phyloP scores from a whole-genome alignment of 2,797 vertebrate genomes.

The Gambusia yucatana region DNA sequence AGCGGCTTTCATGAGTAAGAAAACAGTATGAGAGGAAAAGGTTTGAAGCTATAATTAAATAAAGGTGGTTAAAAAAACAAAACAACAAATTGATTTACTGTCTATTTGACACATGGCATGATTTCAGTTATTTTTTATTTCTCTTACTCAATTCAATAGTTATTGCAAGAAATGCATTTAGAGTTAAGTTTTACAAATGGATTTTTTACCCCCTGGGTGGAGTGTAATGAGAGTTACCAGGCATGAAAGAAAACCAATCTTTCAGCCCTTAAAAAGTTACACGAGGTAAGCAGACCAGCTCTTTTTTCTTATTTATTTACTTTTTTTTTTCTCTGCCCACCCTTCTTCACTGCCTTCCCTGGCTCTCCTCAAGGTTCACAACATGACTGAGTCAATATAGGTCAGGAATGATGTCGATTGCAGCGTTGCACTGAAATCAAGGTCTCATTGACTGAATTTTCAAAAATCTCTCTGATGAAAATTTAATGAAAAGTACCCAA shows the following conservation, averaged over 20 bases:
- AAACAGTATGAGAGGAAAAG: neutral
- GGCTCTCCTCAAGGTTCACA: slow-evolving; percentile 64
- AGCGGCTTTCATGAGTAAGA: neutral
- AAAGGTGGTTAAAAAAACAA: slow-evolving; percentile 25
- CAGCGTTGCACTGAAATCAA: slow-evolving; percentile 52
- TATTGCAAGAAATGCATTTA: slow-evolving; percentile 65
- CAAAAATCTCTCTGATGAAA: slow-evolving; percentile 70
- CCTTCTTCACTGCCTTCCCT: slow-evolving; percentile 3
- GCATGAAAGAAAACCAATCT: slow-evolving; percentile 82
- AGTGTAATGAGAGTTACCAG: slow-evolving; percentile 80
- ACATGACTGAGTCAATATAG: slow-evolving; percentile 67
- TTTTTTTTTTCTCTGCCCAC: slow-evolving; percentile 44
- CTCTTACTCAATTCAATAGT: slow-evolving; percentile 41
- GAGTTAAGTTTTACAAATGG: slow-evolving; percentile 78
- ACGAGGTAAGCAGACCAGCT: slow-evolving; percentile 66
- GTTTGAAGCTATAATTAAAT: slow-evolving; percentile 21
- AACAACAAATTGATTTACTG: slow-evolving; percentile 63
- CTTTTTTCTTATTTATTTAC: slow-evolving; percentile 40
- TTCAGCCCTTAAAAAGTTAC: slow-evolving; percentile 72
- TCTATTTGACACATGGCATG: slow-evolving; percentile 50
- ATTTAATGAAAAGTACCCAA: slow-evolving; percentile 36
- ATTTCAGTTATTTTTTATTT: slow-evolving; percentile 49
- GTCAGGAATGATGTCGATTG: slow-evolving; percentile 61
- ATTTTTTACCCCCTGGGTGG: slow-evolving; percentile 78
- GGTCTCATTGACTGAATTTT: slow-evolving; percentile 78